phyloP scores from a whole-genome alignment of 2,113 vertebrate species.

The Lasiurus borealis region DNA sequence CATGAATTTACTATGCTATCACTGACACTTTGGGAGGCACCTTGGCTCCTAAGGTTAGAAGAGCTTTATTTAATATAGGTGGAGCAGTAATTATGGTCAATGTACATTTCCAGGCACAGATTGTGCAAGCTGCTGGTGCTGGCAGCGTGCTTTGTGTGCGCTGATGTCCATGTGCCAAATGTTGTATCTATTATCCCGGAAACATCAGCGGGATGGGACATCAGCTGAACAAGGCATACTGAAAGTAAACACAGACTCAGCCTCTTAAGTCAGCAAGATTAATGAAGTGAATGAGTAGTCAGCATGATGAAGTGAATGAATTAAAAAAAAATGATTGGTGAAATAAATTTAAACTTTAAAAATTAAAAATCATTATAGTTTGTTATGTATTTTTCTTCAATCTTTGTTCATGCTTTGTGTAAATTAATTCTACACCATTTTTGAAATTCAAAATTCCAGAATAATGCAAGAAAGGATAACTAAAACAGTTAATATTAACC shows the following conservation, averaged over 20 bases:
- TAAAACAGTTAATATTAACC: not conserved
- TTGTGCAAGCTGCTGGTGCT: conserved; percentile 67
- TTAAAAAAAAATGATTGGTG: not conserved
- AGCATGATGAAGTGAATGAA: not conserved
- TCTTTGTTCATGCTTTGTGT: not conserved
- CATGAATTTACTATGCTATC: not conserved
- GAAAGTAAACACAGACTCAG: not conserved
- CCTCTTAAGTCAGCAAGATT: not conserved
- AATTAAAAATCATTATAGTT: not conserved
- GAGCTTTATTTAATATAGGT: conserved; percentile 62
- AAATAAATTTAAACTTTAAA: not conserved
- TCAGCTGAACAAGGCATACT: not conserved
- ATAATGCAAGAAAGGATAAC: not conserved
- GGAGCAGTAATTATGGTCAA: conserved; percentile 66
- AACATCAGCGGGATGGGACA: conserved; percentile 9
- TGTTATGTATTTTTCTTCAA: not conserved
- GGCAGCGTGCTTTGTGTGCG: conserved; percentile 6
- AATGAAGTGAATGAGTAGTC: not conserved
- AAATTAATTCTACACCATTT: not conserved
- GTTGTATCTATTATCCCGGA: conserved; percentile 48
- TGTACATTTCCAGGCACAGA: conserved; percentile 21
- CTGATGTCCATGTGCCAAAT: conserved; percentile 1
- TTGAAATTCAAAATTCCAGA: not conserved
- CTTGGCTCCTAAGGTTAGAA: conserved; percentile 17
- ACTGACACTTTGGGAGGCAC: not conserved